Base-by-base conservation (phyloP, 2,113 vertebrate genomes). In the Delphinus delphis region DNA sequence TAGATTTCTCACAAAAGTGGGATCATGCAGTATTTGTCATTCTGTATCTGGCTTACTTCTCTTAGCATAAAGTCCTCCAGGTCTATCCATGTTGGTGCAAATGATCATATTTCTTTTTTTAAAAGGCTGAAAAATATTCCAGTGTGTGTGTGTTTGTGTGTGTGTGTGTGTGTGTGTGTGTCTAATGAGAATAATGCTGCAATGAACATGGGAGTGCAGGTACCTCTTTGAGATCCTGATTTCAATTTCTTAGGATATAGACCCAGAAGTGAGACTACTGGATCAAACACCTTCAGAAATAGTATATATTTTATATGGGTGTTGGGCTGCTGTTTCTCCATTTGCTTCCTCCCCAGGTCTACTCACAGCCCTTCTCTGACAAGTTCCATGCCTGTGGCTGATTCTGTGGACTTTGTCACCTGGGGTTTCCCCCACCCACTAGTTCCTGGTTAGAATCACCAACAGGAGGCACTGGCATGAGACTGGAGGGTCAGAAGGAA, bases 351-450 rank as follows among this genome's bases (percentile, higher is more conserved):
- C 83, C 47, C 15, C n/a, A 74, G 41, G n/a, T 81, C 21, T 79
- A 55, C 28, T 36, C n/a, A 8, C 0, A 20, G 10, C 1, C 31
- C 18, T 47, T 73, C 11, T 77, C 53, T 63, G 17, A 7, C 38
- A 10, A 82, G 18, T 12, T 36, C n/a, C 67, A 10, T 53, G 4
- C 12, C 36, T 8, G 9, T 18, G 12, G 84, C 3, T n/a, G 11
- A 20, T 0, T 41, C 31, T 53, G 13, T 12, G 4, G 13, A n/a
- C n/a, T 12, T 2, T 2, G 7, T 28, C 50, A 68, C 11, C 6
- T 6, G 25, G 36, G 36, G 12, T 11, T 36, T 21, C 11, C 25
- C 9, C 55, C 55, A 33, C 20, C 41, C 21, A 79, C 50, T 12
- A 41, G 53, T 0, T 50, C 2, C 15, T 58, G 3, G 0, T n/a